These are phyloP conservation scores for Prionailurus viverrinus DNA, from an alignment of 2,113 vertebrate genomes.

Conservation along the genomic window DNA sequence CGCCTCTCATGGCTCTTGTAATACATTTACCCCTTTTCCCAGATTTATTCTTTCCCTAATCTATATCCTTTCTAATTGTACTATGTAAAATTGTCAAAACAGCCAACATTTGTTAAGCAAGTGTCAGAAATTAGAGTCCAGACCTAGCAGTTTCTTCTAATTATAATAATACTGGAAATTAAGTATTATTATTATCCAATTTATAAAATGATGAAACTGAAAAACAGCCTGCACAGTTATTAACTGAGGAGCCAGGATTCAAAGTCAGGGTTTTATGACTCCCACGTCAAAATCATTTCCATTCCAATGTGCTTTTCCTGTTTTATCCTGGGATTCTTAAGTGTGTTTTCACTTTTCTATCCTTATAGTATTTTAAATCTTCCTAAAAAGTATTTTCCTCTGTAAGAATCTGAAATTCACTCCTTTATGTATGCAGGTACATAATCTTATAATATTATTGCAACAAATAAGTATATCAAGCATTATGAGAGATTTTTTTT, in stretches of 20 bases:
- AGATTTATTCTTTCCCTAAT: background rate
- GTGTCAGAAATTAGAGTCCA: conserved; percentile 50
- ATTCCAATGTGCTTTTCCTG: background rate
- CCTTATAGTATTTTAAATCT: background rate
- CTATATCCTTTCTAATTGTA: background rate
- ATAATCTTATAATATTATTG: background rate
- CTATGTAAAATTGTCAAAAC: background rate
- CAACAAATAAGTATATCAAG: background rate
- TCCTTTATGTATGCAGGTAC: background rate
- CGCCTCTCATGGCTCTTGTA: background rate
- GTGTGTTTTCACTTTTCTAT: background rate
- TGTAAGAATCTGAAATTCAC: background rate
- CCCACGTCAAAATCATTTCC: background rate
- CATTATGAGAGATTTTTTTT: background rate
- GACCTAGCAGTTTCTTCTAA: background rate
- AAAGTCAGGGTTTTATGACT: conserved; percentile 30
- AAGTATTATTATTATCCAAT: conserved; percentile 5
- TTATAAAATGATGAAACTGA: background rate
- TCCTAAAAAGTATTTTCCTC: background rate
- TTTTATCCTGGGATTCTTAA: conserved; percentile 11
- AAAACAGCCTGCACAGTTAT: background rate
- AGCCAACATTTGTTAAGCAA: conserved; percentile 17
- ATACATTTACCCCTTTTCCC: background rate
- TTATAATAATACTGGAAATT: background rate
- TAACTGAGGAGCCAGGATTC: conserved; percentile 2